Percentiles rank a stretch among this genome's conserved stretches.
phyloP scores from a whole-genome alignment of 2,888 invertebrate genomes.

The Xestia ashworthii region DNA sequence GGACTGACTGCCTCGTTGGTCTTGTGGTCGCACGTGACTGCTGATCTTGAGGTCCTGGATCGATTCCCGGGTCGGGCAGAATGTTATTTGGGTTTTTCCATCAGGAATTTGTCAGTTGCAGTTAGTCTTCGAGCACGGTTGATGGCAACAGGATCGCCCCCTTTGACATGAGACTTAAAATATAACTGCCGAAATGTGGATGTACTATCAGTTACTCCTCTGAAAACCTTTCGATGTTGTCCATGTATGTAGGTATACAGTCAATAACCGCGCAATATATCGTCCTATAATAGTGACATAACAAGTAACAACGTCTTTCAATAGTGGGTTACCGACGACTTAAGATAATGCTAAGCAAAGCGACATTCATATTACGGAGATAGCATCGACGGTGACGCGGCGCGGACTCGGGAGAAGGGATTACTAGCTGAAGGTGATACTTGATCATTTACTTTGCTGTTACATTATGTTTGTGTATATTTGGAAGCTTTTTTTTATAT shows the following conservation, averaged over 20 bases:
- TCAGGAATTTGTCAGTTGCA: too few species aligned
- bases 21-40: too few species aligned
- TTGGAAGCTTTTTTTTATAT: not conserved
- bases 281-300: constrained; percentile 9
- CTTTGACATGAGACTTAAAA: too few species aligned
- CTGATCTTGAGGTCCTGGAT: too few species aligned
- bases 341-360: constrained; percentile 56
- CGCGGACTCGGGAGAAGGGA: constrained; percentile 26
- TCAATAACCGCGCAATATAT: constrained; percentile 38
- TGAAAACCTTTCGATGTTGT: too few species aligned
- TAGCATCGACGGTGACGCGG: constrained; percentile 48
- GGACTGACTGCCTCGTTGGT: not conserved
- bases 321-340: constrained; percentile 47
- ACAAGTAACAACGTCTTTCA: constrained; percentile 46
- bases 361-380: constrained; percentile 60
- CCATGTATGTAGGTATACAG: too few species aligned
- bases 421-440: not conserved
- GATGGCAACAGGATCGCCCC: too few species aligned
- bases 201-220: too few species aligned
- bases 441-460: not conserved
- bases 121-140: too few species aligned
- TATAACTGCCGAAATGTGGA: too few species aligned
- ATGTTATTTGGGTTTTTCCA: too few species aligned
- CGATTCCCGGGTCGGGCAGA: too few species aligned
- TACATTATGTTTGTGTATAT: not conserved